Evolutionary conservation across 2,797 vertebrate species (phyloP), one percentile per base, ranked within the genome.

Genomic region (Hypotaenidia philippensis): DNA sequence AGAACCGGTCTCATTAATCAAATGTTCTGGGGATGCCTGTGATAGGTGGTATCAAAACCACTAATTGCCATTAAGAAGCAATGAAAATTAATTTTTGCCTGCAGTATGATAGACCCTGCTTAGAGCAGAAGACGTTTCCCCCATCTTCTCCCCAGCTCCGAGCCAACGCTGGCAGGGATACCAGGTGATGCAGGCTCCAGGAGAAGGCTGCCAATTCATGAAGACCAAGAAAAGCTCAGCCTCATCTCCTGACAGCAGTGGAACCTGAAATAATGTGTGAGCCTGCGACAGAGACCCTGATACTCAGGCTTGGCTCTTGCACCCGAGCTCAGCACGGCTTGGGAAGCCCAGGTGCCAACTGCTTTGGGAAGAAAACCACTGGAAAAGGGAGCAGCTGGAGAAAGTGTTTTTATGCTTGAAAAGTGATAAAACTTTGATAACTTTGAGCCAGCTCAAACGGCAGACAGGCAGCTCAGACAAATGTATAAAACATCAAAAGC

Each of bases 401-500:
- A 41, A 68, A 34, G 13, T 44, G 34, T 16, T 75, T 74, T 93
- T 87, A n/a, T 77, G 6, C 78, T 63, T 60, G 45, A 69, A 72
- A 90, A 88, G 50, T n/a, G 83, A 92, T 97, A 15, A 96, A 97
- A 96, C 87, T 96, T 96, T 96, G 96, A 94, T 96, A 89, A 90
- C 66, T 93, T 70, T 13, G 31, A 91, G 89, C 41, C 68, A 75
- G 79, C 87, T 90, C 66, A 25, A 92, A 19, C 3, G 3, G 76
- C 81, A 94, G 95, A 83, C 90, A 92, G 96, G 86, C 91, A 83
- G 93, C 97, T 91, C 93, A 96, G 87, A 60, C 59, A 60, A 90
- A 97, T 96, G 79, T 95, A 97, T 98, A 97, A 98, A 97, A 98
- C 97, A 98, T 98, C 98, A 98, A 97, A 98, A 96, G 93, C 56